Conservation (phyloP, 2,888 invertebrate genomes). For the Plebejus argus region DNA sequence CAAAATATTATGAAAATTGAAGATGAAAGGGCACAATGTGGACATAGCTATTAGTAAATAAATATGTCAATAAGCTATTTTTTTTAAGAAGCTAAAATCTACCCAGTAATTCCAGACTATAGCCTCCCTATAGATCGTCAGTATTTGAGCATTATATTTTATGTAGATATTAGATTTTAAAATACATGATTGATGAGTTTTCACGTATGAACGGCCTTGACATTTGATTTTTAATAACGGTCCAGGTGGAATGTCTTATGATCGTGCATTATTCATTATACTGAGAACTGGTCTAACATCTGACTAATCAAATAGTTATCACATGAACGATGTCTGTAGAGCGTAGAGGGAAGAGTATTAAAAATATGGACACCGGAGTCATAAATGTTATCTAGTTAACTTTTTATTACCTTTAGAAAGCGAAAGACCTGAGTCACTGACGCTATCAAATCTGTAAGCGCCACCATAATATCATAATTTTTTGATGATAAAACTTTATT, state of each 20-base stretch:
- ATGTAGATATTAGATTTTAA: neutral
- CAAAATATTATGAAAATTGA: too few species aligned
- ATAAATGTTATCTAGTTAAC: neutral
- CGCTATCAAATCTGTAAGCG: neutral
- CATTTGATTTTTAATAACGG: constrained; percentile 14
- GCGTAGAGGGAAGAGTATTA: constrained; percentile 45
- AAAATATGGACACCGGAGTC: neutral
- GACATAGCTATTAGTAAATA: too few species aligned
- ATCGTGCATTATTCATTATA: constrained; percentile 56
- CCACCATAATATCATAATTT: too few species aligned
- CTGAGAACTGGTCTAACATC: constrained; percentile 58
- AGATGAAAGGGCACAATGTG: too few species aligned
- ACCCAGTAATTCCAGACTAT: neutral
- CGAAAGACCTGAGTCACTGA: constrained; percentile 1
- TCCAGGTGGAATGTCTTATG: constrained; percentile 14
- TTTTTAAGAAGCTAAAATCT: too few species aligned
- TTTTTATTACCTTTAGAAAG: constrained; percentile 14
- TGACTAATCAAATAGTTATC: constrained; percentile 49
- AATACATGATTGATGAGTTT: neutral
- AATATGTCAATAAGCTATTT: too few species aligned
- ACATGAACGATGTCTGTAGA: constrained; percentile 42
- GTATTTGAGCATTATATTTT: neutral
- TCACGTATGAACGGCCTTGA: constrained; percentile 17
- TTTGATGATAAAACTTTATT: neutral
- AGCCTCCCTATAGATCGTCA: neutral